Evolutionary conservation across 1,140 invertebrate genomes (phyloP).

Genomic region (Platorchestia sp.): DNA sequence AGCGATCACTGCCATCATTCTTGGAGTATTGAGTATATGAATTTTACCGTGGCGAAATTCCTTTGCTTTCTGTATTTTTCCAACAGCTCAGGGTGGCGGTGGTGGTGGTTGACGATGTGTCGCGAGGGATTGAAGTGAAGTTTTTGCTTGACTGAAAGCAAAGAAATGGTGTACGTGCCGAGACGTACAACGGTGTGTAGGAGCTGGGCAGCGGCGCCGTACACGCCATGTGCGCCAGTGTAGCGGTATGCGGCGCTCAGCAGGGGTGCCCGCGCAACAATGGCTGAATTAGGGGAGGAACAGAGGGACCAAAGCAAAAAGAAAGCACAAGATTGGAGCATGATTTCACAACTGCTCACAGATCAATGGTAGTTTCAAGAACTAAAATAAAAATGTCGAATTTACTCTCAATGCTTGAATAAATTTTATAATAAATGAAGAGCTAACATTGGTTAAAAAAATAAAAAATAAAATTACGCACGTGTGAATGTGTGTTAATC

Average conservation of each 20-base stretch:
- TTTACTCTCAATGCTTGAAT: neutral
- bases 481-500: neutral
- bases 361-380: neutral
- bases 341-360: neutral
- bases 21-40: neutral
- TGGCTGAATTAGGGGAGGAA: neutral
- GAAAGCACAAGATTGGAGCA: neutral
- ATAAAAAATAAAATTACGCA: neutral
- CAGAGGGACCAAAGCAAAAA: conserved; percentile 6
- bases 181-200: too few relatives aligned
- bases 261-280: neutral
- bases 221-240: neutral
- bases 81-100: neutral
- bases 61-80: neutral
- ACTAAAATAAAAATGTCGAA: neutral
- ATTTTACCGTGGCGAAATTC: neutral
- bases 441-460: neutral
- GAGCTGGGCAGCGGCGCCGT: too few relatives aligned
- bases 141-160: neutral
- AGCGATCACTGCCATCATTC: neutral
- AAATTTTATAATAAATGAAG: neutral
- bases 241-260: neutral
- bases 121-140: neutral
- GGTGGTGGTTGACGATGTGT: neutral
- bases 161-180: neutral